These are phyloP conservation scores for Emydoidea blandingii DNA, from an alignment of 2,797 vertebrate genomes.

Conservation along the genomic window DNA sequence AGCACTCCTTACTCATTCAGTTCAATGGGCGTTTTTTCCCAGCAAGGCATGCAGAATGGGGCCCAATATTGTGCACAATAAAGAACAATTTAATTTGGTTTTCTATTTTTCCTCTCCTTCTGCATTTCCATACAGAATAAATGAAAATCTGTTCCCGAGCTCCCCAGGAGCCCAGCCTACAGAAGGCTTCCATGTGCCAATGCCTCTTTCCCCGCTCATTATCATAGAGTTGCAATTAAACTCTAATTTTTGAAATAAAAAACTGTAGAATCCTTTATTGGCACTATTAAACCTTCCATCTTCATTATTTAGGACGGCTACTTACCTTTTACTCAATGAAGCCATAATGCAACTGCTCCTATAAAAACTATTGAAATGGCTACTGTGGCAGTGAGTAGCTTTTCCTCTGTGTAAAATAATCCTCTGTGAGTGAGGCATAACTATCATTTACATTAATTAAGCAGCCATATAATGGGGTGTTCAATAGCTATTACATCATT, in stretches of 20 bases:
- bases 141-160: neutral
- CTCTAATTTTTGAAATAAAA: constrained; percentile 67
- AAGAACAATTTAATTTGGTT: neutral
- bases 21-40: neutral
- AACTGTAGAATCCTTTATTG: constrained; percentile 56
- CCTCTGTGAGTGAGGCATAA: constrained; percentile 68
- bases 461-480: constrained; percentile 78
- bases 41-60: neutral
- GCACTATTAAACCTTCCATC: constrained; percentile 69
- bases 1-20: neutral
- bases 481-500: constrained; percentile 76
- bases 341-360: constrained; percentile 69
- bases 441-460: constrained; percentile 82
- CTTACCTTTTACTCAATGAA: constrained; percentile 77
- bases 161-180: constrained; percentile 33
- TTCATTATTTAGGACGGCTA: constrained; percentile 74
- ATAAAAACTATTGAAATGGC: constrained; percentile 75
- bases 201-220: constrained; percentile 62
- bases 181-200: constrained; percentile 6
- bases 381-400: constrained; percentile 71
- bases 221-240: constrained; percentile 63
- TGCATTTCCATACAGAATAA: neutral
- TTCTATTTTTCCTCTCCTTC: neutral
- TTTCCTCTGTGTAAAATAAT: constrained; percentile 76
- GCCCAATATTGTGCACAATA: neutral